Base-by-base conservation (phyloP, 2,888 invertebrate genomes). In the Mongoloraphidia duomilia region DNA sequence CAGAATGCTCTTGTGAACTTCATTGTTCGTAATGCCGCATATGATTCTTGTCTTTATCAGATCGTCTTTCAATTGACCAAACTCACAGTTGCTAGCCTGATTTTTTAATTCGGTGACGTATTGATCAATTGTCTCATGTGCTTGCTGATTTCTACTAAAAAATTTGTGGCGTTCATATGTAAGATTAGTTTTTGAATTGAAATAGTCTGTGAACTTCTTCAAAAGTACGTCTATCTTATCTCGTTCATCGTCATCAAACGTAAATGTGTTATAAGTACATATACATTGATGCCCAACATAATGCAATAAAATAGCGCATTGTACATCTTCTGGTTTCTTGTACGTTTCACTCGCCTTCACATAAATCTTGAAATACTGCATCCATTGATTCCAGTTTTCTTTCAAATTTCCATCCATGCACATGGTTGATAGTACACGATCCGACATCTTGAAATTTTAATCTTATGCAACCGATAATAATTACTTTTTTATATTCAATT, bases 221-320 rank as follows among this genome's bases (percentile, higher is more conserved):
- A 57, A 13, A 6, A 59, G 38, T 9, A 34, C 11, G 9, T 41
- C 8, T 13, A 53, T 44, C 35, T 56, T 53, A 40, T 53, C 44
- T 41, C 53, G 52, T 34, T 57, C 54, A 3, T 44, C 47, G 0
- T 52, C 53, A 26, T 45, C 34, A n/a, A 56, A 55, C 5, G 35
- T 50, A 46, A 58, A 59, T 3, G 57, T 56, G 8, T 41, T 52
- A 43, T 55, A 57, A 41, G 59, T 54, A 49, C 52, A 50, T 26
- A 57, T 56, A 1, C 53, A 55, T 44, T 55, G 56, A 14, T 59
- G 56, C 0, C 57, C 57, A 10, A 59, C 55, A 17, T 52, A 54
- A 46, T 58, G 56, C 10, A 59, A 51, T 10, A 57, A 34, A 40
- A 56, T 56, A 2, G 58, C 55, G 49, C 56, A 55, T 47, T 58